These are phyloP conservation scores for Oncorhynchus kisutch DNA, from an alignment of 2,113 vertebrate species.

Conservation along the genomic window DNA sequence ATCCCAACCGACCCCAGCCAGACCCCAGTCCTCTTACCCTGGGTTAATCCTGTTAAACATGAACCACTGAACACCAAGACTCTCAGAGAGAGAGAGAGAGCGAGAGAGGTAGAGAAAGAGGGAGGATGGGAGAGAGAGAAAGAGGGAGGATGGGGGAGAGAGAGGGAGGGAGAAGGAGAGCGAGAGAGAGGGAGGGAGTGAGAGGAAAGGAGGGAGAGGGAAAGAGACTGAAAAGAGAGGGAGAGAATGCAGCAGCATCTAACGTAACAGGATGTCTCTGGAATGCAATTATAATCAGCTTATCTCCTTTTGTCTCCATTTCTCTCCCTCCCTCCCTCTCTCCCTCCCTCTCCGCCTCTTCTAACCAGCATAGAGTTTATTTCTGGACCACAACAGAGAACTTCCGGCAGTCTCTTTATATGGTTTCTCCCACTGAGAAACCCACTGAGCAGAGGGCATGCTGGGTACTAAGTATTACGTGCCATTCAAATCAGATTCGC, in stretches of 20 bases:
- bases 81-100: background rate
- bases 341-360: background rate
- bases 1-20: background rate
- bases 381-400: background rate
- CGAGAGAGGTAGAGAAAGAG: background rate
- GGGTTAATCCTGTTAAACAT: constrained; percentile 50
- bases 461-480: background rate
- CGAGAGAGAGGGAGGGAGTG: background rate
- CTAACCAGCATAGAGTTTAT: background rate
- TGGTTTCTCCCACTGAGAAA: background rate
- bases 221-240: background rate
- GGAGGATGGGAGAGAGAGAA: no score
- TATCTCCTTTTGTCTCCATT: constrained; percentile 49
- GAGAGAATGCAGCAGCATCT: constrained; percentile 26
- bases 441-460: background rate
- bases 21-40: background rate
- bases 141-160: background rate
- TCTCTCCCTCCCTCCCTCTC: background rate
- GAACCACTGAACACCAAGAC: constrained; percentile 44
- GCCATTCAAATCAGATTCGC: background rate
- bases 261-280: constrained; percentile 55
- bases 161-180: constrained; percentile 9
- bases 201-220: background rate
- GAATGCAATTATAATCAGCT: constrained; percentile 70
- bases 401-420: background rate